phyloP scores from a whole-genome alignment of 2,888 invertebrate genomes.

The Aleiodes leptofemur region DNA sequence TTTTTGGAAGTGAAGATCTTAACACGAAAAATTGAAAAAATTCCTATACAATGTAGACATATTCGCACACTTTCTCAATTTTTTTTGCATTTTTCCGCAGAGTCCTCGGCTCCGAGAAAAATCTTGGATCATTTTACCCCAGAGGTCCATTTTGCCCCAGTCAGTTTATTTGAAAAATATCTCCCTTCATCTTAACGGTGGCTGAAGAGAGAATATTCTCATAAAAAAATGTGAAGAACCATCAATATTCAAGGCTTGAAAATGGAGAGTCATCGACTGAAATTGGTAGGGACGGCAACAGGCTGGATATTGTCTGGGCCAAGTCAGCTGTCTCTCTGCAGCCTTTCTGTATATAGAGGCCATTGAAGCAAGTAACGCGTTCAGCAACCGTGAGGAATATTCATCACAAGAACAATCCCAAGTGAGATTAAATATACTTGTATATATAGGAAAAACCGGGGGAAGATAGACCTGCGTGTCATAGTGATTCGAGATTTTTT shows the following conservation, averaged over 20 bases:
- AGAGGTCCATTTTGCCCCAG: too few relatives aligned
- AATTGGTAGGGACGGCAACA: conserved; percentile 31
- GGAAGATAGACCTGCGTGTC: too few relatives aligned
- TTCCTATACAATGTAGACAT: too few relatives aligned
- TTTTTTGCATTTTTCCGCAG: too few relatives aligned
- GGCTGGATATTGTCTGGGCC: conserved; percentile 40
- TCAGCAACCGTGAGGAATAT: conserved; percentile 35
- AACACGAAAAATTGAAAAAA: too few relatives aligned
- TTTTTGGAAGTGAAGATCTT: too few relatives aligned
- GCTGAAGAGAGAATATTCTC: not conserved
- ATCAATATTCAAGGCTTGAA: conserved; percentile 6
- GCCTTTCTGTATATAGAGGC: conserved; percentile 9
- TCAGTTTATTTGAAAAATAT: too few relatives aligned
- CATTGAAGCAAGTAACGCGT: conserved; percentile 30
- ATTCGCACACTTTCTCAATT: too few relatives aligned
- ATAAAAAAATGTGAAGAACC: not conserved
- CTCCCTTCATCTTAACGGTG: not conserved
- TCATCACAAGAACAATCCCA: conserved; percentile 22
- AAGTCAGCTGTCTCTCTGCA: conserved; percentile 32
- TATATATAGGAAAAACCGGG: not conserved
- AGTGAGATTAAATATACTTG: not conserved
- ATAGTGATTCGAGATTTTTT: too few relatives aligned
- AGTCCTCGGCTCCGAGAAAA: too few relatives aligned
- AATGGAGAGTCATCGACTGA: conserved; percentile 29
- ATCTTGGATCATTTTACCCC: too few relatives aligned